Percentiles rank a stretch among this genome's conserved stretches.
Evolutionary conservation across 1,140 invertebrate species (phyloP).

Genomic region (Microplitis mediator): DNA sequence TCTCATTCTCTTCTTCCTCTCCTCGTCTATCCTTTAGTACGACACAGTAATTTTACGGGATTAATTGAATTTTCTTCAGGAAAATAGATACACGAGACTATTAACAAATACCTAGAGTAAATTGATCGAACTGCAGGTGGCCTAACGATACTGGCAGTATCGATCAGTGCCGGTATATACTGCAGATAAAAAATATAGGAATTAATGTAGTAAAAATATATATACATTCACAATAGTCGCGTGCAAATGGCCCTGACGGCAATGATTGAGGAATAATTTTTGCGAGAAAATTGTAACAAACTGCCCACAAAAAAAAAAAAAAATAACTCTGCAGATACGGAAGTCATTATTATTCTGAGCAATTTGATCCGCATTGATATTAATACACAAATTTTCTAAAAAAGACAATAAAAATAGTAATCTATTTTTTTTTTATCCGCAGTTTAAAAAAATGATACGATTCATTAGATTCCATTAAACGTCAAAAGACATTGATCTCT

Average conservation of each 20-base stretch:
- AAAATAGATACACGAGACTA: not conserved
- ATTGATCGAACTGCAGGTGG: slow-evolving; percentile 59
- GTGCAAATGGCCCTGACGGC: slow-evolving; percentile 23
- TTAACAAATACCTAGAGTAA: slow-evolving; percentile 31
- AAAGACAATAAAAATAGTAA: too few relatives aligned
- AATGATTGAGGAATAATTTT: slow-evolving; percentile 13
- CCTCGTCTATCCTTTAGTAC: not conserved
- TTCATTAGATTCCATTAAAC: too few relatives aligned
- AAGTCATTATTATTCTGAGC: too few relatives aligned
- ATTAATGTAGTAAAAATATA: not conserved
- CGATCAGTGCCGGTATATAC: slow-evolving; percentile 23
- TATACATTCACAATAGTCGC: slow-evolving; percentile 18
- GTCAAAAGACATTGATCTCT: too few relatives aligned
- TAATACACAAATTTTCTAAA: too few relatives aligned
- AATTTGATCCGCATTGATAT: too few relatives aligned
- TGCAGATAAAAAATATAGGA: slow-evolving; percentile 20
- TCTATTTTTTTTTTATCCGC: too few relatives aligned
- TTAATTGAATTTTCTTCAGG: slow-evolving; percentile 8
- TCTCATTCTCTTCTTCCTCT: not conserved
- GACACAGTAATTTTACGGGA: too few relatives aligned
- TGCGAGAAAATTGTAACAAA: not conserved
- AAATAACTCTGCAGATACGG: not conserved
- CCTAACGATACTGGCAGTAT: slow-evolving; percentile 39
- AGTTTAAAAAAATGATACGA: too few relatives aligned
- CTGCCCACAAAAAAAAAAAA: not conserved